Base-by-base conservation (phyloP, 2,888 invertebrate species). In the Epistrophe grossulariae region DNA sequence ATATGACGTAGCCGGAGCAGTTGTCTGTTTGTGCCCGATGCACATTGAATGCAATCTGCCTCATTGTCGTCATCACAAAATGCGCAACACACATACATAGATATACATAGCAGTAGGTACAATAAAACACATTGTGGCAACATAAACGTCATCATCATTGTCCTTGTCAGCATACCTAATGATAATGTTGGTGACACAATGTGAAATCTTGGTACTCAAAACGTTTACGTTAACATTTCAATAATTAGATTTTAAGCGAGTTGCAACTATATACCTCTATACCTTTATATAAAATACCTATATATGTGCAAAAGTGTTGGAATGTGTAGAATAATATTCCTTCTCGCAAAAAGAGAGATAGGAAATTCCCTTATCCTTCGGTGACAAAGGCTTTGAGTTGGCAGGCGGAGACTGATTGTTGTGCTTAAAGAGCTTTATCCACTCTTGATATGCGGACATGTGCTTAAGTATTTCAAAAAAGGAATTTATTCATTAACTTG, bases 221-320 rank as follows among this genome's bases (percentile, higher is more conserved):
- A 79, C 82, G 82, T 79, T 81, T 81, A 85, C 82, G 78, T 82
- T 81, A 74, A 70, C 85, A 82, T 85, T 85, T 85, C 82, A 74
- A 82, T 82, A 85, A 85, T 85, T 79, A 79, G 78, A 74, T 85
- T 85, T 85, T 85, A 85, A 85, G 70, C 79, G 73, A 83, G 73
- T 74, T 35, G 40, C 17, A 45, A n/a, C 0, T 45, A 8, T 8
- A 38, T n/a, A n/a, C n/a, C n/a, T 4, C 40, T 19, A 45, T 31
- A 35, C 8, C 35, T 35, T 31, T 24, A 4, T 31, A 31, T 28
- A 28, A 2, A 28, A 3, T 4, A 17, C 9, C 38, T 19, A 45
- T 17, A 6, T 15, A 28, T 24, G 0, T 64, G 17, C 7, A 17
- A 45, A 17, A 45, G 45, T 64, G 28, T 17, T n/a, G 17, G 28